These are phyloP conservation scores for Gambusia yucatana DNA, from an alignment of 2,797 vertebrate genomes.

Conservation along the genomic window DNA sequence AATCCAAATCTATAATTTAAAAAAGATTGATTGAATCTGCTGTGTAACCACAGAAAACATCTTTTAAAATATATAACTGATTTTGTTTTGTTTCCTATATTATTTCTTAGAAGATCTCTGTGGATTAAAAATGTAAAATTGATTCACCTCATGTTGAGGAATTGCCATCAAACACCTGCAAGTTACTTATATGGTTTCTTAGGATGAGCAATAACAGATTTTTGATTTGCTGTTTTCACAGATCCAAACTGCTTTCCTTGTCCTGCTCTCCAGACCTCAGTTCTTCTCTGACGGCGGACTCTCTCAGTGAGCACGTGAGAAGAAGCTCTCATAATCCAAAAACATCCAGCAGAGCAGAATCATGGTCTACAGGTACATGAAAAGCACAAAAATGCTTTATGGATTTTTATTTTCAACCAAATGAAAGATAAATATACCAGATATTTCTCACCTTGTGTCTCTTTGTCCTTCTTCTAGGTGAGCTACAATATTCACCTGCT, in stretches of 20 bases:
- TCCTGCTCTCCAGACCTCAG: conserved; percentile 46
- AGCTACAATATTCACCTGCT: conserved; percentile 87
- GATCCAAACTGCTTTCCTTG: conserved; percentile 46
- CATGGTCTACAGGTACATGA: conserved; percentile 58
- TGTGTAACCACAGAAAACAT: background rate
- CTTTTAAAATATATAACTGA: background rate
- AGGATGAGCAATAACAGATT: background rate
- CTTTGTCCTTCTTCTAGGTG: conserved; percentile 67
- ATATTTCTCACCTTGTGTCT: background rate
- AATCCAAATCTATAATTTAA: background rate
- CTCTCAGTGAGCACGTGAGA: conserved; percentile 49
- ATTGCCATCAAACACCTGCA: background rate
- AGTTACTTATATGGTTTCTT: background rate
- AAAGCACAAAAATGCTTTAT: conserved; percentile 1
- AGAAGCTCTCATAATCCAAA: conserved; percentile 39
- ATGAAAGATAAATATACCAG: background rate
- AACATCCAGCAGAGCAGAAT: conserved; percentile 45
- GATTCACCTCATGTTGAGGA: background rate
- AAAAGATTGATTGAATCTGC: background rate
- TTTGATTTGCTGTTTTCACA: conserved; percentile 21
- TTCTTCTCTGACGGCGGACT: conserved; percentile 51
- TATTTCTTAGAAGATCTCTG: background rate
- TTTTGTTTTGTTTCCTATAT: background rate
- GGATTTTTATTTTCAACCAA: background rate
- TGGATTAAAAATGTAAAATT: background rate